Evolutionary conservation across 1,140 invertebrate genomes (phyloP), one percentile per base, ranked within the genome.

Genomic region (Holotrichia oblita): DNA sequence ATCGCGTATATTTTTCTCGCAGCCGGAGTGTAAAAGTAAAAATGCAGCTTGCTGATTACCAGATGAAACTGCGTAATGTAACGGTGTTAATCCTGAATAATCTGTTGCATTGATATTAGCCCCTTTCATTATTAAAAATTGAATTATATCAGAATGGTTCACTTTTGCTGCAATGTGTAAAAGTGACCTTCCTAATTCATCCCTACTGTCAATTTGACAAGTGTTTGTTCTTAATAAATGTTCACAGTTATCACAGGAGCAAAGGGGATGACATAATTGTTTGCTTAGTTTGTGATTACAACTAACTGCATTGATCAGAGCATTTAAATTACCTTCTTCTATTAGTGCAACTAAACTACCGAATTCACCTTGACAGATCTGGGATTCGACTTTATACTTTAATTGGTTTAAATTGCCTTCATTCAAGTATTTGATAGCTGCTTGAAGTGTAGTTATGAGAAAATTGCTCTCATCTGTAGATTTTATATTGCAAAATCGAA

Each of bases 41-140:
- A 95, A 86, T 76, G 95, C 84, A n/a, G 93, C 91, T 88, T 94
- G 94, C 84, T 96, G 94, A 86, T 94, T 92, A 2, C 95, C 95
- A 83, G 91, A 90, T 27, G 90, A 87, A 64, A 93, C 91, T 7
- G 94, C 92, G 85, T 94, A 92, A 86, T 96, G 95, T 7, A 96
- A 85, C 4, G 94, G 79, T 14, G 93, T 92, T 20, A 89, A 90
- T 17, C 93, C 93, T 81, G 92, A 91, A 44, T 90, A 89, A 85
- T 96, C 94, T 55, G 89, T 89, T 12, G 89, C 89, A 87, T 94
- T 90, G 8, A 93, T 86, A 79, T 93, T 88, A 0, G 91, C 89
- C 12, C 91, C 90, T 79, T 89, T 88, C 69, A 90, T 87, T 59
- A 95, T 85, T 3, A 96, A 87, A 81, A 91, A 87, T 82, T 96